These are phyloP conservation scores for Carassius gibelio DNA, from an alignment of 2,113 vertebrate genomes.

Conservation along the genomic window DNA sequence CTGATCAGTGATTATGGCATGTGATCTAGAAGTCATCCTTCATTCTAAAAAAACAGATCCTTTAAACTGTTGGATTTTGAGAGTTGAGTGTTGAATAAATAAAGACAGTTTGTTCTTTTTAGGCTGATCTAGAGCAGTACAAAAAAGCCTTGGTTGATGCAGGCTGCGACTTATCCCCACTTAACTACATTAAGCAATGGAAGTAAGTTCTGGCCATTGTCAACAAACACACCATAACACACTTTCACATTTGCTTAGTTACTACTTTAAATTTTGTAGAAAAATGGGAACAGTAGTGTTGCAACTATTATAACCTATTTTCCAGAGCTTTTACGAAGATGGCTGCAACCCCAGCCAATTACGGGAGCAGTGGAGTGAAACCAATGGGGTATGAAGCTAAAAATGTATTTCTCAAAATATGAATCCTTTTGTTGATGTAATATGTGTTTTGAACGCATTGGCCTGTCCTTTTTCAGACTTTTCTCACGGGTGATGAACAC, in stretches of 20 bases:
- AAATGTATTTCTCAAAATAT: slow-evolving; percentile 7
- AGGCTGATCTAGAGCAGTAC: slow-evolving; percentile 95
- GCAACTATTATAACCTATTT: slow-evolving; percentile 30
- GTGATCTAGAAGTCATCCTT: slow-evolving; percentile 16
- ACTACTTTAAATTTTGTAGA: slow-evolving; percentile 22
- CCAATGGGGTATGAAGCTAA: slow-evolving; percentile 85
- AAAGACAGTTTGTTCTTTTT: slow-evolving; percentile 55
- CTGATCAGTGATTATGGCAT: slow-evolving; percentile 17
- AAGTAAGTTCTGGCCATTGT: slow-evolving; percentile 81
- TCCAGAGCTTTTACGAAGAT: slow-evolving; percentile 94
- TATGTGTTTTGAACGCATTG: not conserved
- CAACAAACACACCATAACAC: slow-evolving; percentile 36
- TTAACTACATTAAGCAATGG: slow-evolving; percentile 97
- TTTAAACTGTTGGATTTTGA: not conserved
- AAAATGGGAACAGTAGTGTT: slow-evolving; percentile 16
- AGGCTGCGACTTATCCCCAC: slow-evolving; percentile 89
- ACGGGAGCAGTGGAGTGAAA: slow-evolving; percentile 87
- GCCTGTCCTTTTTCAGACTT: slow-evolving; percentile 73
- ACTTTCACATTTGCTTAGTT: slow-evolving; percentile 9
- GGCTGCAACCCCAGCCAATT: slow-evolving; percentile 89
- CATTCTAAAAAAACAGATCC: not conserved
- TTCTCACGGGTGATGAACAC: slow-evolving; percentile 98
- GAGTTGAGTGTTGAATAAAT: slow-evolving; percentile 30
- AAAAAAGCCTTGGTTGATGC: slow-evolving; percentile 88
- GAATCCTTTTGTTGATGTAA: slow-evolving; percentile 25